These are phyloP conservation scores for Pteronura brasiliensis DNA, from an alignment of 2,113 vertebrate species.

Conservation along the genomic window DNA sequence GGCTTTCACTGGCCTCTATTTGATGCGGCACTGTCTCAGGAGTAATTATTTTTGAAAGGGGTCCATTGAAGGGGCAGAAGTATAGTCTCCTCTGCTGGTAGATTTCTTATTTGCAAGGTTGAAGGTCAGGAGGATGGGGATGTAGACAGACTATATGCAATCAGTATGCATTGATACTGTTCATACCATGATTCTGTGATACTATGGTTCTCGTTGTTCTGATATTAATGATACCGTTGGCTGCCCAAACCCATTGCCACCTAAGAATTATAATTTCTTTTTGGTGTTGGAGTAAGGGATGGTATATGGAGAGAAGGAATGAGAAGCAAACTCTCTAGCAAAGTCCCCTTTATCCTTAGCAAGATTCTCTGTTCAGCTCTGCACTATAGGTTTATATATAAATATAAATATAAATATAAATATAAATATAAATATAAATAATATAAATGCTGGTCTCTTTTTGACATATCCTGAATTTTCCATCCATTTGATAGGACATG, in stretches of 20 bases:
- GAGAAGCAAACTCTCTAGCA: background rate
- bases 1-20: background rate
- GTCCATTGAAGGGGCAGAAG: background rate
- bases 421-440: no score
- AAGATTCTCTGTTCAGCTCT: background rate
- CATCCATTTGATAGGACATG: background rate
- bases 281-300: background rate
- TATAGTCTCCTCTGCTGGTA: fast-evolving
- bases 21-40: background rate
- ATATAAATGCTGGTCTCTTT: background rate
- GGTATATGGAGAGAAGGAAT: background rate
- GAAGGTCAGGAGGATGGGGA: background rate
- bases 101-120: background rate
- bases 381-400: background rate
- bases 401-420: background rate
- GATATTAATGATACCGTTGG: background rate
- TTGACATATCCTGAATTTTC: background rate
- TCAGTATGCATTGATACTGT: no score
- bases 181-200: background rate
- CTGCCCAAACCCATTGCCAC: fast-evolving
- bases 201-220: fast-evolving
- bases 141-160: fast-evolving
- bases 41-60: background rate
- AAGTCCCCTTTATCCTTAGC: background rate
- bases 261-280: background rate